Evolutionary conservation across 2,888 invertebrate species (phyloP).

Genomic region (Seira ritae): DNA sequence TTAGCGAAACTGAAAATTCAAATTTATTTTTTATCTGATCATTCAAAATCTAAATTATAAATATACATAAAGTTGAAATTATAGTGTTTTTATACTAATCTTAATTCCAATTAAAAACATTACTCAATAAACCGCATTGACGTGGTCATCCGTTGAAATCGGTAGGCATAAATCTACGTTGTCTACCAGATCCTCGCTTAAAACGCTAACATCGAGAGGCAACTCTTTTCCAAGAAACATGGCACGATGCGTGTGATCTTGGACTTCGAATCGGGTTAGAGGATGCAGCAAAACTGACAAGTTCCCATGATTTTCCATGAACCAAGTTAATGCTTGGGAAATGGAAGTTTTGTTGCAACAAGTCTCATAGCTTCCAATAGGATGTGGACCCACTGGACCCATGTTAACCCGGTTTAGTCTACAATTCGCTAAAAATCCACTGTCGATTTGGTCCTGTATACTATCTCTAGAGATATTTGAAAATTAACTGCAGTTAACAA

Average conservation of each 20-base stretch:
- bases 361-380: constrained; percentile 68
- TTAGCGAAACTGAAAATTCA: too few species aligned
- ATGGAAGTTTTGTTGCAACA: constrained; percentile 71
- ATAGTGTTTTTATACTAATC: too few species aligned
- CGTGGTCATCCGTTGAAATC: constrained; percentile 9
- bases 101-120: too few species aligned
- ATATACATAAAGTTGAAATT: too few species aligned
- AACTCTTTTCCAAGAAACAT: constrained; percentile 68
- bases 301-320: constrained; percentile 70
- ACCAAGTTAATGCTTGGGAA: constrained; percentile 61
- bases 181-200: constrained; percentile 61
- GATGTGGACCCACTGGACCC: constrained; percentile 69
- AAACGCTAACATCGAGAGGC: constrained; percentile 60
- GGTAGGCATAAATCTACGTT: constrained; percentile 67
- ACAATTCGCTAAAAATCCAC: constrained; percentile 65
- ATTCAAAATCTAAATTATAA: too few species aligned
- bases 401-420: constrained; percentile 66
- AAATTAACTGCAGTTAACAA: too few species aligned
- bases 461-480: constrained; percentile 33
- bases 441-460: constrained; percentile 67
- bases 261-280: constrained; percentile 66
- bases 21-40: too few species aligned
- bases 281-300: constrained; percentile 69
- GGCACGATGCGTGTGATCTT: constrained; percentile 67
- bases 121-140: not conserved